Conservation (phyloP, 2,888 invertebrate species). For the Galerucella calmariensis region DNA sequence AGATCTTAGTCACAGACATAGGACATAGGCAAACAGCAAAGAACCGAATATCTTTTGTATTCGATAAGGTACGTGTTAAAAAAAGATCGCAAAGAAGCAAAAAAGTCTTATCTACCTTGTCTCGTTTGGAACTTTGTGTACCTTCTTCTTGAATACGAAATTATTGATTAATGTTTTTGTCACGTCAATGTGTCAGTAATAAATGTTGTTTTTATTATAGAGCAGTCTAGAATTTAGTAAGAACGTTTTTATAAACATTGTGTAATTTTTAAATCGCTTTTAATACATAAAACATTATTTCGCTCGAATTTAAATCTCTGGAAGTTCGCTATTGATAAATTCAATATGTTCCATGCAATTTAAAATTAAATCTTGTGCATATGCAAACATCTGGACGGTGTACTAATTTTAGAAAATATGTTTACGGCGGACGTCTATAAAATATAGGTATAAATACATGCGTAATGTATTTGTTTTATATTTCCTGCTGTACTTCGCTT, state of each 20-base stretch:
- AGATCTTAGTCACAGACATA: conserved; percentile 4
- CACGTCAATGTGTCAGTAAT: conserved; percentile 1
- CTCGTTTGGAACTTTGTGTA: not conserved
- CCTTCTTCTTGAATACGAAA: not conserved
- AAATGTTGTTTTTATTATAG: conserved; percentile 1
- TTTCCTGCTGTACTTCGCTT: conserved; percentile 3
- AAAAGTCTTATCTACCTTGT: not conserved
- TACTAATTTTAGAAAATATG: conserved; percentile 13
- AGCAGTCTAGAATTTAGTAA: not conserved
- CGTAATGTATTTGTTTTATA: conserved; percentile 15
- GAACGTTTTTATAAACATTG: not conserved
- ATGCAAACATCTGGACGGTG: conserved; percentile 12
- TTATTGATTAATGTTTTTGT: conserved; percentile 2
- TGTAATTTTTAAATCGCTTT: not conserved
- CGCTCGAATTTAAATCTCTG: not conserved
- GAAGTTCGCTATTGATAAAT: conserved; percentile 1
- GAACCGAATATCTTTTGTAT: conserved; percentile 5
- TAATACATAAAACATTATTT: not conserved
- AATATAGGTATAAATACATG: conserved; percentile 10
- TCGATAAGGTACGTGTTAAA: not conserved
- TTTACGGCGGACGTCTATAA: conserved; percentile 2
- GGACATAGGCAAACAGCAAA: conserved; percentile 11
- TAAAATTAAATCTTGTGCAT: conserved; percentile 14
- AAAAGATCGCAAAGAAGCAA: conserved; percentile 7
- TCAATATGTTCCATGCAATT: conserved; percentile 9